Evolutionary conservation across 2,113 vertebrate species (phyloP).

Genomic region (Indicator indicator): DNA sequence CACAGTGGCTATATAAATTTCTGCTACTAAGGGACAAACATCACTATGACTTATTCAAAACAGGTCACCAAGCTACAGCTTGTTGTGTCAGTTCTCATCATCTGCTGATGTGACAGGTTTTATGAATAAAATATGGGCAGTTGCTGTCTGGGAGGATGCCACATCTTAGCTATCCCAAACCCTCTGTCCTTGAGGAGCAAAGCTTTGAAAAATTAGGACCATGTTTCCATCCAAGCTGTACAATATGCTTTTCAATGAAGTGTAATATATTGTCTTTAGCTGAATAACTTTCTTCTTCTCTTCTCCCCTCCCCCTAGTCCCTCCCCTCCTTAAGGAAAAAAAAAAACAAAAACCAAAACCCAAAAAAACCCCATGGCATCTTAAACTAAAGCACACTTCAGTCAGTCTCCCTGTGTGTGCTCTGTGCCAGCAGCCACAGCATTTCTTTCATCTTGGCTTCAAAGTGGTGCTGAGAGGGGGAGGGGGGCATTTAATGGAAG

Average conservation of each 20-base stretch:
- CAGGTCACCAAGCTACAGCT: constrained; percentile 25
- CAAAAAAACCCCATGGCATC: constrained; percentile 58
- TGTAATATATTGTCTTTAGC: constrained; percentile 73
- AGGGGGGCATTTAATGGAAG: constrained; percentile 66
- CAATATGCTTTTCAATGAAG: constrained; percentile 70
- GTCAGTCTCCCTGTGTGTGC: constrained; percentile 64
- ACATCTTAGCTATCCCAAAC: constrained; percentile 69
- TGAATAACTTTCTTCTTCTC: constrained; percentile 64
- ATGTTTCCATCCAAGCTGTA: constrained; percentile 67
- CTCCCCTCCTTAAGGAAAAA: constrained; percentile 17
- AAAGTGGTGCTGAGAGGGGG: constrained; percentile 74
- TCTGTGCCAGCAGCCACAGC: constrained; percentile 80
- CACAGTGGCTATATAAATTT: constrained; percentile 3
- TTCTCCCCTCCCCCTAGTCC: constrained; percentile 5
- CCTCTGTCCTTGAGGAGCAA: constrained; percentile 71
- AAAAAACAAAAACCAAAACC: neutral
- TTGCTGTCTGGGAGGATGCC: constrained; percentile 62
- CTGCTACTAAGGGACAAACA: constrained; percentile 27
- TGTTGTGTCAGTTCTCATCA: constrained; percentile 61
- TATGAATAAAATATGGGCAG: constrained; percentile 70
- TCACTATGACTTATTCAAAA: constrained; percentile 38
- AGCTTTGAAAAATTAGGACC: constrained; percentile 78
- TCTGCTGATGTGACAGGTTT: constrained; percentile 62
- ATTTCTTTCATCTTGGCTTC: constrained; percentile 82
- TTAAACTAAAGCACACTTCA: constrained; percentile 85